Evolutionary conservation across 2,113 vertebrate genomes (phyloP).

Genomic region (Rhombomys opimus): DNA sequence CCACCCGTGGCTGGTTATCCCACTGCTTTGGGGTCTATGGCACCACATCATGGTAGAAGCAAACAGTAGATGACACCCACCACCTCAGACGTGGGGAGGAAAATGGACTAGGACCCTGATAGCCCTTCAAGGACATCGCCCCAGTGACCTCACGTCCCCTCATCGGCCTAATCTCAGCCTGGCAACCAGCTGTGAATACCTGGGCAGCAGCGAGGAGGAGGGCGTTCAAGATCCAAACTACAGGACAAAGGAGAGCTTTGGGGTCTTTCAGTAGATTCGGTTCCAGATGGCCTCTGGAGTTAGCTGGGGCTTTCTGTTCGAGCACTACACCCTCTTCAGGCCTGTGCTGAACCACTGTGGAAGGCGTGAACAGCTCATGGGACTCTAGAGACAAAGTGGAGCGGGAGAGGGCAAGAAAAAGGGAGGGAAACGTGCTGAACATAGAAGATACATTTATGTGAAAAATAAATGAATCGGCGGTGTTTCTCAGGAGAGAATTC

Average conservation of each 20-base stretch:
- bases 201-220: not conserved
- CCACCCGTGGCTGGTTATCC: not conserved
- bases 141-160: not conserved
- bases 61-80: not conserved
- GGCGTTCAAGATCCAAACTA: not conserved
- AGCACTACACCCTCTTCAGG: not conserved
- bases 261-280: not conserved
- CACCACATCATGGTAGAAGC: not conserved
- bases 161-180: not conserved
- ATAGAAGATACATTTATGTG: too few species aligned
- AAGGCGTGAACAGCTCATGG: not conserved
- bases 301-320: not conserved
- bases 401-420: not conserved
- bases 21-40: not conserved
- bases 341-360: not conserved
- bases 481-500: not conserved
- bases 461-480: too few species aligned
- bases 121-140: not conserved
- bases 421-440: not conserved
- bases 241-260: not conserved
- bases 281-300: constrained; percentile 12
- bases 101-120: not conserved
- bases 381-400: not conserved
- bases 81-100: not conserved
- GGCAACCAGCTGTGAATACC: not conserved